phyloP scores from a whole-genome alignment of 2,113 vertebrate species.

The Ibidorhyncha struthersii region DNA sequence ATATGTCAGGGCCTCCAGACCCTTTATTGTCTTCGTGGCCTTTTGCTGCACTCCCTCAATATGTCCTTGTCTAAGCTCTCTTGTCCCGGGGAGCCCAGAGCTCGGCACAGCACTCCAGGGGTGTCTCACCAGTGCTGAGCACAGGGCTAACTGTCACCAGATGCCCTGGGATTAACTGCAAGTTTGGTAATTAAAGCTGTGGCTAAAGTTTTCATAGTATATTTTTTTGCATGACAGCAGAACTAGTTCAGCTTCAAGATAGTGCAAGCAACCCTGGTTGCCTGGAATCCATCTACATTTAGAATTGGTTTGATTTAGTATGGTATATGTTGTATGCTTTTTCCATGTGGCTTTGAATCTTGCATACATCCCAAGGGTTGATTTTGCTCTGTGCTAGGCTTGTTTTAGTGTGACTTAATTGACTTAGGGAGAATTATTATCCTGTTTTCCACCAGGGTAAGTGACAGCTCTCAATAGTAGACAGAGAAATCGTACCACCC shows the following conservation, averaged over 20 bases:
- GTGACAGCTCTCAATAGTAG: background rate
- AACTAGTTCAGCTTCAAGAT: background rate
- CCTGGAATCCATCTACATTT: background rate
- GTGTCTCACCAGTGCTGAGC: background rate
- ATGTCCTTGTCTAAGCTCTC: background rate
- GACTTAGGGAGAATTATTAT: background rate
- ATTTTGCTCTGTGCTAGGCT: background rate
- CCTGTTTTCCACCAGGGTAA: background rate
- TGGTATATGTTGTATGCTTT: background rate
- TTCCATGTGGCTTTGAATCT: background rate
- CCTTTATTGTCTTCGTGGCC: accelerated
- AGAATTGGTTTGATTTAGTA: background rate
- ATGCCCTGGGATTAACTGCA: background rate
- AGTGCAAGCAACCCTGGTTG: background rate
- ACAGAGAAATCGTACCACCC: background rate
- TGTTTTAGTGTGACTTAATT: background rate
- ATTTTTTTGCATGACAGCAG: background rate
- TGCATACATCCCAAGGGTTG: background rate
- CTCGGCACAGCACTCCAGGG: background rate
- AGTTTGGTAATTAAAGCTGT: background rate
- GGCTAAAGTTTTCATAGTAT: background rate
- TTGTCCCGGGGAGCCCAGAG: background rate
- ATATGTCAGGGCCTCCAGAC: background rate
- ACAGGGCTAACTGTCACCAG: background rate
- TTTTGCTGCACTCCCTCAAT: background rate